Evolutionary conservation across 1,140 invertebrate genomes (phyloP).

Genomic region (Sarcophaga peregrina): DNA sequence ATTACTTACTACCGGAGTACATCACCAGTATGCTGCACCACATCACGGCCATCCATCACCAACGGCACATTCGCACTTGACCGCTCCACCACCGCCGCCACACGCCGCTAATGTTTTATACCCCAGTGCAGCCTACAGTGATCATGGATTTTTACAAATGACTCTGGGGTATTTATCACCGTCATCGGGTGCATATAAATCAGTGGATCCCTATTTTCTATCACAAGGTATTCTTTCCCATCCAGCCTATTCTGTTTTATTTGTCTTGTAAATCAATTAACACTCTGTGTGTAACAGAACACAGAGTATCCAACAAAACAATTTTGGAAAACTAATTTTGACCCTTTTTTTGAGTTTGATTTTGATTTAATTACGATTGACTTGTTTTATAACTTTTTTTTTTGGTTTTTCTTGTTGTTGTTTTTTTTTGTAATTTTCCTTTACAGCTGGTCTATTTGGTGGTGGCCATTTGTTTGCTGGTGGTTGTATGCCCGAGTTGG

Average conservation of each 20-base stretch:
- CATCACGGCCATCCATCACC: constrained; percentile 40
- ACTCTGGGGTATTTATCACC: constrained; percentile 75
- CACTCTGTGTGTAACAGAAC: constrained; percentile 10
- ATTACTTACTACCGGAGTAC: constrained; percentile 17
- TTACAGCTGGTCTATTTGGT: constrained; percentile 61
- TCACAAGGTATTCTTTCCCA: constrained; percentile 70
- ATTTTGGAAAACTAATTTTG: no score
- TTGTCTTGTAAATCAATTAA: constrained; percentile 14
- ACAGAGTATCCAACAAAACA: not conserved
- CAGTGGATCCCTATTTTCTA: constrained; percentile 75
- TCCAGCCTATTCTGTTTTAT: constrained; percentile 46
- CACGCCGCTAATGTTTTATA: constrained; percentile 57
- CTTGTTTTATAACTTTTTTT: no score
- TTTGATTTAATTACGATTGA: no score
- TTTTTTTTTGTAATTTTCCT: constrained; percentile 27
- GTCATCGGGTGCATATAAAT: constrained; percentile 72
- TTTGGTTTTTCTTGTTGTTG: not conserved
- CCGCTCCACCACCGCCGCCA: constrained; percentile 49
- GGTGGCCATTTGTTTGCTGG: constrained; percentile 61
- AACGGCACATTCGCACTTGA: constrained; percentile 55
- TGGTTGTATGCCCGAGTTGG: constrained; percentile 67
- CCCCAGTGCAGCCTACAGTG: constrained; percentile 66
- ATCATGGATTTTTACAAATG: constrained; percentile 73
- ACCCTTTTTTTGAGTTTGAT: no score
- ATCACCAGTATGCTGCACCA: constrained; percentile 3